These are phyloP conservation scores for Erpobdella octoculata DNA, from an alignment of 2,888 invertebrate genomes.

Conservation along the genomic window DNA sequence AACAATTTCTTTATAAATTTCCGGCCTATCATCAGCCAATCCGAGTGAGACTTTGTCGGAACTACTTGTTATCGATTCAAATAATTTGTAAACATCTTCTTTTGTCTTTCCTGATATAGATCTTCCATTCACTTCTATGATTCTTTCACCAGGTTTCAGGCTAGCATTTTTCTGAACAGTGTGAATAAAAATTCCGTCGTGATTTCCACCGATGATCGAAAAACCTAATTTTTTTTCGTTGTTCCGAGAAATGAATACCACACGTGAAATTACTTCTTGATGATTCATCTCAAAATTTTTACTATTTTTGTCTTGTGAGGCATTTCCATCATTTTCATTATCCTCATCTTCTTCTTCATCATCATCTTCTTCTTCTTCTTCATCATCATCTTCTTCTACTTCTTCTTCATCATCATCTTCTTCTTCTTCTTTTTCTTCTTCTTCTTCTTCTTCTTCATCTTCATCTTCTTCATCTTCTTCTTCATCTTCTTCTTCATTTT, in stretches of 20 bases:
- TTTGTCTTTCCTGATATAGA: conserved; percentile 31
- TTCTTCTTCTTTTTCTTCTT: background rate
- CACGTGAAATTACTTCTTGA: background rate
- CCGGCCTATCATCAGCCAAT: conserved; percentile 27
- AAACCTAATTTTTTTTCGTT: conserved; percentile 16
- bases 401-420: conserved; percentile 6
- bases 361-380: background rate
- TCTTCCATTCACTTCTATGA: conserved; percentile 34
- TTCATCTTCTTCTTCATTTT: background rate
- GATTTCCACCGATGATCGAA: conserved; percentile 38
- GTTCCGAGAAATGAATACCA: background rate
- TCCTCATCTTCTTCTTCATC: conserved; percentile 18
- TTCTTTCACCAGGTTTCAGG: conserved; percentile 37
- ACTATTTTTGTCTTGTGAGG: background rate
- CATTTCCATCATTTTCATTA: background rate
- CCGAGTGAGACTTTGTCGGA: conserved; percentile 19
- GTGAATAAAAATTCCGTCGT: conserved; percentile 37
- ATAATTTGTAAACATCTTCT: conserved; percentile 32
- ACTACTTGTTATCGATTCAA: background rate
- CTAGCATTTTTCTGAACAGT: conserved; percentile 31
- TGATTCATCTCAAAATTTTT: too few relatives aligned
- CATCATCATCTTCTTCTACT: background rate
- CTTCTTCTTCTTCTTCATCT: background rate
- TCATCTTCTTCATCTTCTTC: background rate
- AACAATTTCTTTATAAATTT: conserved; percentile 30